phyloP scores from a whole-genome alignment of 2,113 vertebrate species.

The Cercocebus atys region DNA sequence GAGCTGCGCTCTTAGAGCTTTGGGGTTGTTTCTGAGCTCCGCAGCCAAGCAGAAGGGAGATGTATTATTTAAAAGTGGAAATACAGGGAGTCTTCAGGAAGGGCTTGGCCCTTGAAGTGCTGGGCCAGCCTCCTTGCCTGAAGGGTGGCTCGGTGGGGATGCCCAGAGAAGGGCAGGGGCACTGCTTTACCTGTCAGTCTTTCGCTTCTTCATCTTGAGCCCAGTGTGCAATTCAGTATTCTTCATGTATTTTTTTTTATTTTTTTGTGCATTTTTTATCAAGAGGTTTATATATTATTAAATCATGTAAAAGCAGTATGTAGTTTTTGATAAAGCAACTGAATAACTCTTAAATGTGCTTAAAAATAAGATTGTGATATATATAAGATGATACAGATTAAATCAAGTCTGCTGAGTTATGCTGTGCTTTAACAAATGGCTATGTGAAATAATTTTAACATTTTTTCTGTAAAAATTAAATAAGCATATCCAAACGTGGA shows the following conservation, averaged over 20 bases:
- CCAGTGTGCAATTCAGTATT: neutral
- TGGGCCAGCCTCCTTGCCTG: neutral
- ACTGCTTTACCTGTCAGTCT: neutral
- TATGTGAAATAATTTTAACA: conserved; percentile 55
- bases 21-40: neutral
- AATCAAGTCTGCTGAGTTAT: conserved; percentile 68
- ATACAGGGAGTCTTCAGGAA: neutral
- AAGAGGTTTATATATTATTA: conserved; percentile 50
- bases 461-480: conserved; percentile 69
- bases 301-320: conserved; percentile 69
- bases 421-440: conserved; percentile 63
- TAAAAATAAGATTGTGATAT: conserved; percentile 58
- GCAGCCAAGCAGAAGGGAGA: neutral
- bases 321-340: conserved; percentile 77
- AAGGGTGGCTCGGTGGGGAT: neutral
- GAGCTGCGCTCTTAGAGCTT: neutral
- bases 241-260: neutral
- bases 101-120: neutral
- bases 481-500: conserved; percentile 67
- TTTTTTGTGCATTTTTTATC: conserved; percentile 78
- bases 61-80: neutral
- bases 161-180: neutral
- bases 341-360: conserved; percentile 63
- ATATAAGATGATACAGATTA: conserved; percentile 56
- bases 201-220: neutral